Evolutionary conservation across 2,888 invertebrate species (phyloP).

Genomic region (Xylota sylvarum): DNA sequence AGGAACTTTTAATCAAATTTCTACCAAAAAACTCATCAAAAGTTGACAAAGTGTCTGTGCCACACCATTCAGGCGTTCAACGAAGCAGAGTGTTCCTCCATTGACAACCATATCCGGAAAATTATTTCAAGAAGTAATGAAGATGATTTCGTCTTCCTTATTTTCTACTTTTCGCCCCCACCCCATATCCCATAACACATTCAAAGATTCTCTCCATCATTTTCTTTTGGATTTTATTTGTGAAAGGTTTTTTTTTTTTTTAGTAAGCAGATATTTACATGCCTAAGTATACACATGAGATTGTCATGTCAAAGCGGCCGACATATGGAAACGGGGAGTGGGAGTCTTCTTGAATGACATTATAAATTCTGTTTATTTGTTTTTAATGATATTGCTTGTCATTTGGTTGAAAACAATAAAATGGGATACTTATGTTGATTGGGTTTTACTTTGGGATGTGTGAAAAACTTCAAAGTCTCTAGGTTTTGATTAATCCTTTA

Average conservation of each 20-base stretch:
- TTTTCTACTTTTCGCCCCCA: background rate
- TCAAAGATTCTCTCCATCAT: background rate
- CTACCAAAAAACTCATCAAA: constrained; percentile 41
- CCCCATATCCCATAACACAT: background rate
- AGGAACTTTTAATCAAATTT: constrained; percentile 55
- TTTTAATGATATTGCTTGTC: constrained; percentile 46
- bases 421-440: background rate
- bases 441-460: too few relatives aligned
- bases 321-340: background rate
- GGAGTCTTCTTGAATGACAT: constrained; percentile 13
- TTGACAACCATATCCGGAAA: constrained; percentile 28
- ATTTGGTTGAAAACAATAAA: constrained; percentile 7
- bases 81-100: background rate
- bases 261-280: constrained; percentile 20
- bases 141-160: background rate
- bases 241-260: constrained; percentile 15
- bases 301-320: background rate
- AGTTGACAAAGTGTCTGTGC: constrained; percentile 44
- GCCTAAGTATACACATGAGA: constrained; percentile 15
- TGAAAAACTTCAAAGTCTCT: too few relatives aligned
- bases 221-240: constrained; percentile 6
- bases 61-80: background rate
- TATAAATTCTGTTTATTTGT: constrained; percentile 53
- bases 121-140: constrained; percentile 22
- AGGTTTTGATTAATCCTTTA: too few relatives aligned